Evolutionary conservation across 2,113 vertebrate species (phyloP).

Genomic region (Dolichotis patagonum): DNA sequence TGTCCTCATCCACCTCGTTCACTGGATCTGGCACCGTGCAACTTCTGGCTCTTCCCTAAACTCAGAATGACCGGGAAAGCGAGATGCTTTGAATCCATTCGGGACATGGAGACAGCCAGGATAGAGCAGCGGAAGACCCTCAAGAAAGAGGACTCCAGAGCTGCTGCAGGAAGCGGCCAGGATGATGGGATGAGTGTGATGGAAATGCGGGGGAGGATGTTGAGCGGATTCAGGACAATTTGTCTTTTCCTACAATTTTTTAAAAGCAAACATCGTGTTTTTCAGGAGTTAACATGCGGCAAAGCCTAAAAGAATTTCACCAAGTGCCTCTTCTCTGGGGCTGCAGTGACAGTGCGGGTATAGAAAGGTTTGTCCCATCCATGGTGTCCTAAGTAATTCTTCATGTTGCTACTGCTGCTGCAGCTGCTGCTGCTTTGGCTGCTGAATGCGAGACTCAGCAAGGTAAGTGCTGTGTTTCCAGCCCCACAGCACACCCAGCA

Average conservation of each 20-base stretch:
- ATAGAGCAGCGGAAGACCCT: neutral
- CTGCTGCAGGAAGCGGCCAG: neutral
- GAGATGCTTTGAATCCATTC: neutral
- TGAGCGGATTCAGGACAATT: neutral
- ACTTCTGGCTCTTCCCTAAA: neutral
- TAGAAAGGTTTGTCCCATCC: neutral
- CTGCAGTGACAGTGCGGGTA: too few species aligned
- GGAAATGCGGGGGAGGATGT: too few species aligned
- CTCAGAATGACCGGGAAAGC: neutral
- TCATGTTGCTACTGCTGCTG: neutral
- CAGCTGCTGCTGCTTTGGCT: neutral
- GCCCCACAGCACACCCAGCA: neutral
- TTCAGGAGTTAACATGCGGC: neutral
- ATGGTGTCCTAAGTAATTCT: neutral
- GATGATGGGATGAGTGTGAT: neutral
- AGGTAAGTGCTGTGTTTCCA: neutral
- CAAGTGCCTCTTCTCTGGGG: too few species aligned
- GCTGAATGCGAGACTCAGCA: neutral
- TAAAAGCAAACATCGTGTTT: neutral
- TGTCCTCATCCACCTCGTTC: neutral
- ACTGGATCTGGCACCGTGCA: neutral
- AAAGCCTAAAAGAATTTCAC: neutral
- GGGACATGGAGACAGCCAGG: neutral
- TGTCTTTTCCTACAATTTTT: neutral
- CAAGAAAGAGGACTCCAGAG: neutral